These are phyloP conservation scores for Nanorana parkeri DNA, from an alignment of 2,113 vertebrate genomes.

Conservation along the genomic window DNA sequence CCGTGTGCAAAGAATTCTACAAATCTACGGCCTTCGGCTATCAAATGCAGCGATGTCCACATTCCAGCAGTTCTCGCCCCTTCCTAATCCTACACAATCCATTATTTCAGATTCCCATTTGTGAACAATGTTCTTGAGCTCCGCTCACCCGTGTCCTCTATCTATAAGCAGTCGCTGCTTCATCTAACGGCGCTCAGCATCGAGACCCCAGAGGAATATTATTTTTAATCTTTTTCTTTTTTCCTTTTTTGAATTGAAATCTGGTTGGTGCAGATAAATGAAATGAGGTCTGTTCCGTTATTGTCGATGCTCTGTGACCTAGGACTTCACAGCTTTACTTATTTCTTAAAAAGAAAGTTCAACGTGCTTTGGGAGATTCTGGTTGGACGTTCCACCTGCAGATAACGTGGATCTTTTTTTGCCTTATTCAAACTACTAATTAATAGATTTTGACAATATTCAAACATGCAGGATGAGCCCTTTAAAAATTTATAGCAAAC, in stretches of 20 bases:
- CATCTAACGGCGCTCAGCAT: conserved; percentile 62
- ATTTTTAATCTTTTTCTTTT: conserved; percentile 65
- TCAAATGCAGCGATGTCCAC: too few relatives aligned
- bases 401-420: too few relatives aligned
- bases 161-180: conserved; percentile 59
- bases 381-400: too few relatives aligned
- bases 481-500: too few relatives aligned
- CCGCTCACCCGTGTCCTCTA: conserved; percentile 48
- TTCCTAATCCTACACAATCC: not conserved
- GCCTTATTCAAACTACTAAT: too few relatives aligned
- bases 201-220: conserved; percentile 58
- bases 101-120: conserved; percentile 54
- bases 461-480: too few relatives aligned
- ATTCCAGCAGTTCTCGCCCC: conserved; percentile 23
- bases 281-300: conserved; percentile 29
- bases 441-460: too few relatives aligned
- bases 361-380: too few relatives aligned
- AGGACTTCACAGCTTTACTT: too few relatives aligned
- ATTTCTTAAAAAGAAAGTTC: too few relatives aligned
- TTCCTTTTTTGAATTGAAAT: conserved; percentile 60
- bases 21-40: too few relatives aligned
- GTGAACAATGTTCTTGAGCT: conserved; percentile 46
- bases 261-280: conserved; percentile 64
- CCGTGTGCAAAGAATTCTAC: too few relatives aligned
- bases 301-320: not conserved